Evolutionary conservation across 2,888 invertebrate genomes (phyloP).

Genomic region (Platycheirus albimanus): DNA sequence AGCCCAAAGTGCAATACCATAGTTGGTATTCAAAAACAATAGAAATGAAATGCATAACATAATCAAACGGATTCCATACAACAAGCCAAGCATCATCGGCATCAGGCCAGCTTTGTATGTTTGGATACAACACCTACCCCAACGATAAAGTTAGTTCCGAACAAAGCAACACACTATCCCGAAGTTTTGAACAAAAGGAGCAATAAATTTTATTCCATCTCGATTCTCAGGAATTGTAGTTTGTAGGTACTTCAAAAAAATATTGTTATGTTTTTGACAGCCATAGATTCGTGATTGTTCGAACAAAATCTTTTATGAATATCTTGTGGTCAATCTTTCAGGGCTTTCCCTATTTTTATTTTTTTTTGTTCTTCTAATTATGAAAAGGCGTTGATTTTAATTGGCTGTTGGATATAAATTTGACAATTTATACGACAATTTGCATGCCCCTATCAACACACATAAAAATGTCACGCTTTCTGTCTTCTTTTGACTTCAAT

Average conservation of each 20-base stretch:
- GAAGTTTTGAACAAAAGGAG: conserved; percentile 29
- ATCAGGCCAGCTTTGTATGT: no score
- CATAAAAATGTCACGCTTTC: no score
- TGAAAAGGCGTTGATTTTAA: conserved; percentile 54
- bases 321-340: no score
- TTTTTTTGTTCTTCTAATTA: background rate
- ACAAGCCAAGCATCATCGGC: no score
- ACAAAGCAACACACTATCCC: conserved; percentile 42
- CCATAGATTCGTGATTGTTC: conserved; percentile 22
- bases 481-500: no score
- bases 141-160: background rate
- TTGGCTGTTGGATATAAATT: conserved; percentile 26
- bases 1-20: conserved; percentile 31
- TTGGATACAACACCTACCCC: no score
- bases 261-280: background rate
- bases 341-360: background rate
- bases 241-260: no score
- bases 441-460: no score
- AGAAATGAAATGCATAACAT: conserved; percentile 24
- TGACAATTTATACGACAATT: conserved; percentile 17
- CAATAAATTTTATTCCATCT: conserved; percentile 42
- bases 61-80: conserved; percentile 58
- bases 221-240: background rate
- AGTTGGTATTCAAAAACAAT: conserved; percentile 17
- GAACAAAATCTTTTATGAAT: background rate